phyloP scores from a whole-genome alignment of 2,113 vertebrate genomes.

The Alces alces region DNA sequence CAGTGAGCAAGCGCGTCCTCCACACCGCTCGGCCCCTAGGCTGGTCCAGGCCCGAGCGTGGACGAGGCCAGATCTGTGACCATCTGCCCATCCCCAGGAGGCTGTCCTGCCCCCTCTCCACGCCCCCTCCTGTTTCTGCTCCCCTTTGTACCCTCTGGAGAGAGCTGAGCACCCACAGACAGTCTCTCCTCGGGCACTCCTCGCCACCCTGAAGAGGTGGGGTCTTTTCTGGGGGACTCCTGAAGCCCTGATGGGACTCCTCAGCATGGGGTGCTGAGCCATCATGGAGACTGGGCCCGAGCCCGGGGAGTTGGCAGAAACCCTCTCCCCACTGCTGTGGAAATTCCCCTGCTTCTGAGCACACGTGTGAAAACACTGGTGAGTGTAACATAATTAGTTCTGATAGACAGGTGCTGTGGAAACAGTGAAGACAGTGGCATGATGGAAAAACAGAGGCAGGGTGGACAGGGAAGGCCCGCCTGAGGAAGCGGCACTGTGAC shows the following conservation, averaged over 20 bases:
- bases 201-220: background rate
- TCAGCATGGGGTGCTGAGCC: background rate
- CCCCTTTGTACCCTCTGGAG: background rate
- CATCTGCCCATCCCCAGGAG: rapidly evolving
- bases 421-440: rapidly evolving
- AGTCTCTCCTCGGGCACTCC: rapidly evolving
- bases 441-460: background rate
- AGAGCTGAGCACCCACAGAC: too few relatives aligned
- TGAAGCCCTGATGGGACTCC: background rate
- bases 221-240: background rate
- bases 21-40: rapidly evolving
- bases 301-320: rapidly evolving
- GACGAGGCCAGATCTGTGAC: background rate
- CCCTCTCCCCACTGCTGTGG: background rate
- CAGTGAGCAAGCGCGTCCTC: rapidly evolving
- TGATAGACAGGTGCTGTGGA: rapidly evolving
- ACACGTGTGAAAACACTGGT: rapidly evolving
- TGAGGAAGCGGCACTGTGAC: background rate
- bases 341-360: background rate
- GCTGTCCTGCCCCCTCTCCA: background rate
- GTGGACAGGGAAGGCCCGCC: rapidly evolving
- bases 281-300: background rate
- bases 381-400: rapidly evolving
- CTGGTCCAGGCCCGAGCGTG: background rate
- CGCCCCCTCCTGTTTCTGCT: rapidly evolving